Evolutionary conservation across 1,140 invertebrate species (phyloP), one percentile per base, ranked within the genome.

Genomic region (Teleogryllus occipitalis): DNA sequence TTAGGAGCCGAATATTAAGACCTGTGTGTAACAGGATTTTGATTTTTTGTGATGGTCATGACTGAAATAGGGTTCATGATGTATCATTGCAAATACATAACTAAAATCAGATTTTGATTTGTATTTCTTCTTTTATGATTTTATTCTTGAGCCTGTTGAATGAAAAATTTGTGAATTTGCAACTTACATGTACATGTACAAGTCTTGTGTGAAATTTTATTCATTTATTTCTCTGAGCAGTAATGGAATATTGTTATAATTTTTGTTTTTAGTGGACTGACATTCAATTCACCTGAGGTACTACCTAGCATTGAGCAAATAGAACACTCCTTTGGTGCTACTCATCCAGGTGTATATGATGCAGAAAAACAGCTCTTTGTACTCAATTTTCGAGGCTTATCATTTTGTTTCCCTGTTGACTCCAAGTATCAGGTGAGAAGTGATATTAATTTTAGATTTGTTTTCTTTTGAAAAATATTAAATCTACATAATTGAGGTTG

Each of bases 321-420:
- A 83, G 97, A 98, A 87, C 96, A 98, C 88, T 97, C 96, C 46
- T 98, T 99, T 89, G 97, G 97, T 81, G 97, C 97, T 79, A 99
- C 97, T n/a, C 95, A 97, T 88, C 97, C 97, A 80, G 97, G 97
- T 83, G 94, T 97, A 74, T 98, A 98, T 85, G 96, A 98, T 88
- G 92, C 93, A 77, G 95, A 97, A 86, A 94, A 96, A 83, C 94
- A 98, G 87, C 89, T 97, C 77, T 98, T 98, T 89, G 94, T 95
- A 78, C 89, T 98, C 80, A 97, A 98, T 86, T 99, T 99, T 85
- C 89, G 97, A 83, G 97, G 97, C 39, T 89, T 99, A 21, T 96
- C 95, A 18, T 98, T 99, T 89, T 96, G 95, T 84, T 99, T 99
- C 86, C 95, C 96, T 7, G 96, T 98, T 80, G 96, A 97, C 85